Conservation (phyloP, 2,888 invertebrate species). For the Fragum sueziense region DNA sequence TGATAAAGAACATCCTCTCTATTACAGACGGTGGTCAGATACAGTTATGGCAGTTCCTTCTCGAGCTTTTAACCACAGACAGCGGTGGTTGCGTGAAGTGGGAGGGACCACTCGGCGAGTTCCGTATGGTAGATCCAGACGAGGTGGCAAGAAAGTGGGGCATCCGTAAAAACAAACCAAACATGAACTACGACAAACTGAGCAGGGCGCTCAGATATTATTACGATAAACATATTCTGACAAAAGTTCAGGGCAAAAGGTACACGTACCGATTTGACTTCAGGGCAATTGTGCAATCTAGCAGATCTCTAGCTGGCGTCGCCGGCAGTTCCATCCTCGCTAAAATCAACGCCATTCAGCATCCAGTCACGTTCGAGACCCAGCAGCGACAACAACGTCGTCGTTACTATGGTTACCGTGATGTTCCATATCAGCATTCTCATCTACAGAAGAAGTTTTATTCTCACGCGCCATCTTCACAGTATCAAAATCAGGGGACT, state of each 20-base stretch:
- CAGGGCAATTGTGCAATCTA: constrained; percentile 60
- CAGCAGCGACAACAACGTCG: background rate
- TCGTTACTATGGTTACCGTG: background rate
- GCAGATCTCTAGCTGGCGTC: constrained; percentile 47
- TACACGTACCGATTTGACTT: constrained; percentile 79
- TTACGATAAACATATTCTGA: constrained; percentile 82
- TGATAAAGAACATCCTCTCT: no score
- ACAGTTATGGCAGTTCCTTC: constrained; percentile 98
- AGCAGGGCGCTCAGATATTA: constrained; percentile 81
- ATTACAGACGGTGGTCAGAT: constrained; percentile 89
- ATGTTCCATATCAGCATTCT: constrained; percentile 1
- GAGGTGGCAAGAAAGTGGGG: constrained; percentile 79
- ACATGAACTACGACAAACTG: constrained; percentile 80
- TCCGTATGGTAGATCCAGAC: constrained; percentile 78
- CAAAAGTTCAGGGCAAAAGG: constrained; percentile 79
- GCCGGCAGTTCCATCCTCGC: constrained; percentile 49
- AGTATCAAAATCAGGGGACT: background rate
- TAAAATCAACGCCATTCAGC: constrained; percentile 56
- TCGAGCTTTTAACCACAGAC: constrained; percentile 95
- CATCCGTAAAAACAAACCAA: constrained; percentile 77
- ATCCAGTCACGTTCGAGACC: constrained; percentile 31
- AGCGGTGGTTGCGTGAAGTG: constrained; percentile 74
- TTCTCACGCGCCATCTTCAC: background rate
- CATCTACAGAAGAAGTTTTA: background rate
- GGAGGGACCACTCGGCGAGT: constrained; percentile 77